Evolutionary conservation across 92 coral and sea anemone species (phyloP).

Genomic region (Paramuricea clavata): DNA sequence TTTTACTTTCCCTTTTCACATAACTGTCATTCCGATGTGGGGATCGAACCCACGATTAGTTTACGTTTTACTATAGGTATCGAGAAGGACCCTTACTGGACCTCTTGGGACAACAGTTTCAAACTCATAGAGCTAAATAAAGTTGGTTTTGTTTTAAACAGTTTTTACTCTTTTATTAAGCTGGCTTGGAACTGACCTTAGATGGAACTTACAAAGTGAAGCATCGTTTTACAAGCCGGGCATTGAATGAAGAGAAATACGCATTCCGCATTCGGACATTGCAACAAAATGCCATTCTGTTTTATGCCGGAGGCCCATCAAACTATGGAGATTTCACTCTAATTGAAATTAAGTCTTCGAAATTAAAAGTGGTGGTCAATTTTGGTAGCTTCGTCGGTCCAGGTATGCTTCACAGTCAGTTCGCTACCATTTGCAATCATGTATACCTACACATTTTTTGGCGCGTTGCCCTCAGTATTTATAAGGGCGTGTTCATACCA

Average conservation of each 20-base stretch:
- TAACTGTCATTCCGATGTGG: too few relatives aligned
- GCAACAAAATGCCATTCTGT: conserved; percentile 10
- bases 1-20: too few relatives aligned
- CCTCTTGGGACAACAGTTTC: too few relatives aligned
- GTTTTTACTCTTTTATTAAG: background rate
- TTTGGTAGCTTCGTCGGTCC: background rate
- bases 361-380: background rate
- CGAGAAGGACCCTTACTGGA: too few relatives aligned
- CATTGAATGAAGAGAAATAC: background rate
- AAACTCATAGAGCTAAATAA: too few relatives aligned
- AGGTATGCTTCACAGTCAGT: background rate
- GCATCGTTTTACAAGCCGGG: background rate
- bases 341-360: conserved; percentile 13
- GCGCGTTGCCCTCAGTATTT: too few relatives aligned
- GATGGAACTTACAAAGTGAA: conserved; percentile 14
- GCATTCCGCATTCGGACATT: conserved; percentile 19
- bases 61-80: too few relatives aligned
- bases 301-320: background rate
- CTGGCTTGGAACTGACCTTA: background rate
- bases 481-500: too few relatives aligned
- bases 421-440: too few relatives aligned
- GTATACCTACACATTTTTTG: too few relatives aligned
- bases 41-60: too few relatives aligned
- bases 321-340: background rate
- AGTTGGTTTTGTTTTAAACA: too few relatives aligned